Percentiles rank a stretch among this genome's conserved stretches.
phyloP scores from a whole-genome alignment of 2,888 invertebrate genomes.

The Ischnura elegans region DNA sequence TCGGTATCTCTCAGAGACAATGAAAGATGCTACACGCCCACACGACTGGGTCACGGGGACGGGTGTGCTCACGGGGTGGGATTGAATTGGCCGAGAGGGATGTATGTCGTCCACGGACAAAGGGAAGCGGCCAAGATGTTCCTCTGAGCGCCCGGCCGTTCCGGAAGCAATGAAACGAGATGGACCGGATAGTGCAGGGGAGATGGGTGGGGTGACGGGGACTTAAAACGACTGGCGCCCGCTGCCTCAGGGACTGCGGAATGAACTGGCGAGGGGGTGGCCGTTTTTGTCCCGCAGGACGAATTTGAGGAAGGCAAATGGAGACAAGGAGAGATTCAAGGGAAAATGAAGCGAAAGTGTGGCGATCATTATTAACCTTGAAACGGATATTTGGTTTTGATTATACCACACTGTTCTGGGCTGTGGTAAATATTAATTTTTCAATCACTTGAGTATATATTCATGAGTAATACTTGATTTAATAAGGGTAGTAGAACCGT shows the following conservation, averaged over 20 bases:
- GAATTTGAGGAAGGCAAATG: not conserved
- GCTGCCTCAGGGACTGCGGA: not conserved
- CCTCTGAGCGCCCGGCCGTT: not conserved
- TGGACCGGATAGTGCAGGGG: not conserved
- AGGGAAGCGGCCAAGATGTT: not conserved
- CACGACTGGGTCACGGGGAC: not conserved
- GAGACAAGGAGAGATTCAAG: not conserved
- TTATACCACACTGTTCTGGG: too few relatives aligned
- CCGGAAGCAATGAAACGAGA: slow-evolving; percentile 30
- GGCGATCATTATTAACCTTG: too few relatives aligned
- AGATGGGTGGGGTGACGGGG: not conserved
- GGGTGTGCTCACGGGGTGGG: not conserved
- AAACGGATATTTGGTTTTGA: too few relatives aligned
- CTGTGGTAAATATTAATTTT: too few relatives aligned
- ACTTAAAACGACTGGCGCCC: not conserved
- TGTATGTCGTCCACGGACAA: not conserved
- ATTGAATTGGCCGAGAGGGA: not conserved
- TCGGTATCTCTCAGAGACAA: not conserved
- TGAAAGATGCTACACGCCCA: not conserved
- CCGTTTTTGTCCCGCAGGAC: too few relatives aligned
- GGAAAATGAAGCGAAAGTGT: not conserved
- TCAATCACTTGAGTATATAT: too few relatives aligned
- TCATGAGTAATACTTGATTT: too few relatives aligned
- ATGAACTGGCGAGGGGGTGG: too few relatives aligned
- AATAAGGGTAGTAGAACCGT: too few relatives aligned